These are phyloP conservation scores for Porites lobata DNA, from an alignment of 92 coral and sea anemone genomes.

Conservation along the genomic window DNA sequence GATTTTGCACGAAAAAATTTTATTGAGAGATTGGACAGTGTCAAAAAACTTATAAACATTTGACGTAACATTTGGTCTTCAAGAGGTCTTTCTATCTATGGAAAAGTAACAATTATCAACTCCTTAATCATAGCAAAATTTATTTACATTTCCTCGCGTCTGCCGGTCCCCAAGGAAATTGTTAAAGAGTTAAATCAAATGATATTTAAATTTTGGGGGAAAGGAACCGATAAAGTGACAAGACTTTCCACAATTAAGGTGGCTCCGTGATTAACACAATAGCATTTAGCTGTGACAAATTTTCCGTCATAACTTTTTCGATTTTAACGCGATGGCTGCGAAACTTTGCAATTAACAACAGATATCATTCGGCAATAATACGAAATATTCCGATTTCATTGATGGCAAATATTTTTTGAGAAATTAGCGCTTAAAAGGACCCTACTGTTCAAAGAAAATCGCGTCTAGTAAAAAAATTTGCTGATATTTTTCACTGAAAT, in stretches of 20 bases:
- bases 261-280: no score
- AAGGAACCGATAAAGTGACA: slow-evolving; percentile 8
- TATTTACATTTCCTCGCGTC: background rate
- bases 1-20: background rate
- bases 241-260: slow-evolving; percentile 14
- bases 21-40: background rate
- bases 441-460: no score
- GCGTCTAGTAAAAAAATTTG: no score
- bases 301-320: no score
- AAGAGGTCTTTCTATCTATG: background rate
- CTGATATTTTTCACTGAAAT: no score
- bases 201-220: background rate
- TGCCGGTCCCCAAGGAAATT: background rate
- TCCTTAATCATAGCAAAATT: background rate
- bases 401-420: no score
- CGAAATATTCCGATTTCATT: no score
- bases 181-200: background rate
- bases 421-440: no score
- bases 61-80: background rate
- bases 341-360: no score
- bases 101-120: background rate
- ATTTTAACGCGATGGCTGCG: no score
- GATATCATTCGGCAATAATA: no score
- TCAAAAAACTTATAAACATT: background rate
- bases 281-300: no score